These are phyloP conservation scores for Atherinosoma microstoma DNA, from an alignment of 2,797 vertebrate species.

Conservation along the genomic window DNA sequence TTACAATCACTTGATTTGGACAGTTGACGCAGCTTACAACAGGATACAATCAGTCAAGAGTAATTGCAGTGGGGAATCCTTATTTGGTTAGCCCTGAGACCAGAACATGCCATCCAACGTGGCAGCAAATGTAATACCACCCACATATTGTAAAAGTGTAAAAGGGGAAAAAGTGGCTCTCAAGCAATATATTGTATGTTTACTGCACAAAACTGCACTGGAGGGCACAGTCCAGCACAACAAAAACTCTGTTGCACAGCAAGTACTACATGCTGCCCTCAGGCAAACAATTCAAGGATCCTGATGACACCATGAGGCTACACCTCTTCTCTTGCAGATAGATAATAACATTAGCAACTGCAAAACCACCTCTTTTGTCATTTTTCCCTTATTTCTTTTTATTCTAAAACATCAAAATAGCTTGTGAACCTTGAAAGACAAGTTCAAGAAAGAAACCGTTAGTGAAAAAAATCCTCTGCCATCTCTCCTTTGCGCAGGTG, in stretches of 20 bases:
- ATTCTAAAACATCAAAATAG: conserved; percentile 9
- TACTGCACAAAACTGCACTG: conserved; percentile 31
- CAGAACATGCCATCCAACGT: conserved; percentile 11
- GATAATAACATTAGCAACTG: conserved; percentile 10
- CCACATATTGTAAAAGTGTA: conserved; percentile 34
- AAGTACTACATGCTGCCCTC: conserved; percentile 44
- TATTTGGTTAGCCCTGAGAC: conserved; percentile 12
- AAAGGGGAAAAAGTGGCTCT: conserved; percentile 11
- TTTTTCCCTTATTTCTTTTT: neutral
- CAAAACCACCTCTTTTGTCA: conserved; percentile 24
- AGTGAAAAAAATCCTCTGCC: conserved; percentile 22
- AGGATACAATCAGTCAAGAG: conserved; percentile 25
- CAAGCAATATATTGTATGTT: conserved; percentile 24
- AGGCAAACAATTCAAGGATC: conserved; percentile 59
- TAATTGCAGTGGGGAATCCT: neutral
- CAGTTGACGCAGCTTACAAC: neutral
- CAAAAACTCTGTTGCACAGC: conserved; percentile 42
- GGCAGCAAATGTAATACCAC: conserved; percentile 18
- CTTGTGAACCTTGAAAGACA: conserved; percentile 8
- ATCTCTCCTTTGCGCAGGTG: conserved; percentile 21
- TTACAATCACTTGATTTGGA: conserved; percentile 31
- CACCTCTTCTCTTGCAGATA: conserved; percentile 24
- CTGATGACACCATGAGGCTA: conserved; percentile 60
- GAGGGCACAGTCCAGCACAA: conserved; percentile 29
- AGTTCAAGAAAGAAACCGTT: neutral